phyloP scores from a whole-genome alignment of 2,113 vertebrate species.

The Apodemus speciosus region DNA sequence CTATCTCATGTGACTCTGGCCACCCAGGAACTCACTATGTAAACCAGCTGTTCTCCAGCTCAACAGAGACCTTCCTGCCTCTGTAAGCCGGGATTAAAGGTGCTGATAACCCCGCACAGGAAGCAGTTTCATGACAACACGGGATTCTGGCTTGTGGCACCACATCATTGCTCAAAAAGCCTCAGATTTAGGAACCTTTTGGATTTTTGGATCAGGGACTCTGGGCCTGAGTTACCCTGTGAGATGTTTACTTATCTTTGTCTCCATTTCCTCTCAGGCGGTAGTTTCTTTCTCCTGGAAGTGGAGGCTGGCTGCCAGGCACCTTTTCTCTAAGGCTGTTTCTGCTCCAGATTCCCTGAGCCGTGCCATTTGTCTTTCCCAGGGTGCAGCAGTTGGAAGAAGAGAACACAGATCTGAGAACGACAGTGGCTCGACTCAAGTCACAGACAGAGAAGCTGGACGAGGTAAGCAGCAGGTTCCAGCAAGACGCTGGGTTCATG shows the following conservation, averaged over 20 bases:
- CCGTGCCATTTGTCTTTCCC: not conserved
- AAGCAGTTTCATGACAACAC: not conserved
- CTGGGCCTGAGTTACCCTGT: not conserved
- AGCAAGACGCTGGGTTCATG: fast-evolving
- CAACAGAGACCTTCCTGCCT: not conserved
- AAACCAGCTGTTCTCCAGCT: not conserved
- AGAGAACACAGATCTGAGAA: constrained; percentile 91
- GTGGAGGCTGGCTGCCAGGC: not conserved
- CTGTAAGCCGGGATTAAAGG: not conserved
- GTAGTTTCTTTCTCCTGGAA: not conserved
- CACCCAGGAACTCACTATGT: not conserved
- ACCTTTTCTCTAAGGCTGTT: not conserved
- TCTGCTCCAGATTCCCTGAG: not conserved
- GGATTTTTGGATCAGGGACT: not conserved
- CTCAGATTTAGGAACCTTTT: not conserved
- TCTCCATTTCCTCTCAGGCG: not conserved
- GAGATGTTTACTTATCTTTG: not conserved
- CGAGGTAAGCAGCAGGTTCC: constrained; percentile 86
- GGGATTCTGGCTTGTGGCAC: not conserved
- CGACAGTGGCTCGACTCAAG: constrained; percentile 90
- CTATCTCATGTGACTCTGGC: not conserved
- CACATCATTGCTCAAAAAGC: not conserved
- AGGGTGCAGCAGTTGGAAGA: constrained; percentile 95
- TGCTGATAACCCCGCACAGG: not conserved
- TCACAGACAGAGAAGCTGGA: constrained; percentile 95